These are phyloP conservation scores for Orthosia incerta DNA, from an alignment of 2,888 invertebrate genomes.

Conservation along the genomic window DNA sequence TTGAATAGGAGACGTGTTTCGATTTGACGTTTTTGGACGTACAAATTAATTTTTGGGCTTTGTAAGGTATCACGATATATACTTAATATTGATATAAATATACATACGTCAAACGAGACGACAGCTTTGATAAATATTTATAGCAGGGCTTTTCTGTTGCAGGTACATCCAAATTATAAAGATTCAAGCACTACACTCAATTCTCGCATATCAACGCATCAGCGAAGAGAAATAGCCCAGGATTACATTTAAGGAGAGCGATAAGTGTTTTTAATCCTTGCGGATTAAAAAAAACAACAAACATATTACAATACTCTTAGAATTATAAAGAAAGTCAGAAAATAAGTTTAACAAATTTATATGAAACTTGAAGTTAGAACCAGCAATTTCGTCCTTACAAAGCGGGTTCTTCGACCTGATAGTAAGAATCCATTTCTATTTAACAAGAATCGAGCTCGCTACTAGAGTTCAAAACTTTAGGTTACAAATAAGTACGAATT, in stretches of 20 bases:
- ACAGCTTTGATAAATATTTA: not conserved
- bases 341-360: too few species aligned
- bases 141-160: not conserved
- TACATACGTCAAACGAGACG: not conserved
- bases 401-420: not conserved
- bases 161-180: not conserved
- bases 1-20: constrained; percentile 44
- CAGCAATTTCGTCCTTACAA: too few species aligned
- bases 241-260: too few species aligned
- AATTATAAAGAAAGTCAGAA: too few species aligned
- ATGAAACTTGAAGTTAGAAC: too few species aligned
- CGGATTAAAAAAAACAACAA: too few species aligned
- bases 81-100: not conserved
- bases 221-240: too few species aligned
- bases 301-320: too few species aligned
- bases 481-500: not conserved
- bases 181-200: too few species aligned
- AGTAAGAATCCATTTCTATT: not conserved
- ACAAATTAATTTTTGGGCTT: constrained; percentile 57
- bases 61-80: not conserved
- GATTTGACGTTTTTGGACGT: constrained; percentile 48
- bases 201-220: too few species aligned
- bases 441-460: not conserved
- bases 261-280: too few species aligned
- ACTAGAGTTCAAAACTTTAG: not conserved